Base-by-base conservation (phyloP, 2,797 vertebrate genomes). In the Aselliscus stoliczkanus region DNA sequence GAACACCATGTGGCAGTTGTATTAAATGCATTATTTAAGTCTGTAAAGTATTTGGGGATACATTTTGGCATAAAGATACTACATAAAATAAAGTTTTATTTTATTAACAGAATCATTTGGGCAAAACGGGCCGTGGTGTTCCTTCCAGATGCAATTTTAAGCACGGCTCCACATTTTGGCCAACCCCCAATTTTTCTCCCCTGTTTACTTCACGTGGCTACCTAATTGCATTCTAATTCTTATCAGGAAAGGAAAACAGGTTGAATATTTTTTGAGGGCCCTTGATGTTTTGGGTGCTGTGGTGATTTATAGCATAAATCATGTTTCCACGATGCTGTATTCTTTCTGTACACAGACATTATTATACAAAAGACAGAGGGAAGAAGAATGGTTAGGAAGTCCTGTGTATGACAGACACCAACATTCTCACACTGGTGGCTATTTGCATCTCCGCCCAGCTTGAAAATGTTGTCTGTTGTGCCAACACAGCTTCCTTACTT, bases 391-490 rank as follows among this genome's bases (percentile, higher is more conserved):
- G 67, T 54, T 62, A 54, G 84, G 77, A 77, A 80, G 88, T 44
- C 56, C 25, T 73, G 47, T 54, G 44, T 29, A 9, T 75, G 93
- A 91, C 75, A 90, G 95, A 88, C 95, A 77, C 79, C 80, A 58
- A 29, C 79, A 79, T 92, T 93, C 86, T 96, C 89, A 87, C 91
- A 77, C 86, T 77, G 80, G 86, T 94, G 96, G 91, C 95, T 93
- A 97, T 98, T 97, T 96, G 95, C 96, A 96, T 97, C 93, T 94
- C 52, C 6, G 64, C 97, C 89, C 97, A 98, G 97, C 97, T 97
- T 97, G 97, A 98, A 96, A 97, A 97, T 97, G 97, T 98, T 93
- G 91, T 97, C 93, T 73, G 97, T 97, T 98, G 96, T 97, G 97
- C 95, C 96, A 97, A 95, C 97, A 95, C 97, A 96, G 97, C 96